Percentiles rank a stretch among this genome's conserved stretches.
phyloP scores from a whole-genome alignment of 2,113 vertebrate species.

The Mesocricetus auratus region DNA sequence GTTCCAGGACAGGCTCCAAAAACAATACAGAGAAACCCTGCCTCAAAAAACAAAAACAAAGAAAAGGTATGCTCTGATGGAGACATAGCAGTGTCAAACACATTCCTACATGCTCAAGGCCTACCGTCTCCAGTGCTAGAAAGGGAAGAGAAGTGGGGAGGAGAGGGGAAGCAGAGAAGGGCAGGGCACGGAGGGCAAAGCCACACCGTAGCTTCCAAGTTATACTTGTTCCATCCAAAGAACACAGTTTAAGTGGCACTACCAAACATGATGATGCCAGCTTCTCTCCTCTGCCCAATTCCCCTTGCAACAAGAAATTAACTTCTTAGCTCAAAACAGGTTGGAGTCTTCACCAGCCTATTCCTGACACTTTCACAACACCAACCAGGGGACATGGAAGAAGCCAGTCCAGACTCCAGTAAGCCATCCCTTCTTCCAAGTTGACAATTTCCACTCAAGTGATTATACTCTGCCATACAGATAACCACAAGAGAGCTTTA shows the following conservation, averaged over 20 bases:
- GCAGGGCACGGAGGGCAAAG: background rate
- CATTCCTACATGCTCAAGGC: background rate
- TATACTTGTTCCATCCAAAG: background rate
- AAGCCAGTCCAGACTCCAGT: background rate
- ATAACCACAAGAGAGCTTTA: background rate
- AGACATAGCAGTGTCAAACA: background rate
- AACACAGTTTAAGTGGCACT: background rate
- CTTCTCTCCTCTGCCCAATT: background rate
- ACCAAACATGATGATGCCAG: background rate
- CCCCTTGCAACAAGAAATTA: constrained; percentile 33
- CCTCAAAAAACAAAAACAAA: too few species aligned
- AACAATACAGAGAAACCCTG: too few species aligned
- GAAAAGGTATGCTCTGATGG: background rate
- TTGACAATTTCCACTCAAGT: background rate
- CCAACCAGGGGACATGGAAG: background rate
- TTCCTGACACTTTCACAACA: too few species aligned
- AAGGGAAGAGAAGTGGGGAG: too few species aligned
- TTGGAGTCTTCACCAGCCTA: background rate
- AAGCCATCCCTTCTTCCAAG: background rate
- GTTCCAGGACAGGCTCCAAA: too few species aligned
- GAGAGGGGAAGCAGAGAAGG: background rate
- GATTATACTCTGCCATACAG: background rate
- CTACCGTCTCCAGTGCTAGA: background rate
- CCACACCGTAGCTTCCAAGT: background rate
- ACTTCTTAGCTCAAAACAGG: background rate